Evolutionary conservation across 2,888 invertebrate genomes (phyloP).

Genomic region (Metopia argyrocephala): DNA sequence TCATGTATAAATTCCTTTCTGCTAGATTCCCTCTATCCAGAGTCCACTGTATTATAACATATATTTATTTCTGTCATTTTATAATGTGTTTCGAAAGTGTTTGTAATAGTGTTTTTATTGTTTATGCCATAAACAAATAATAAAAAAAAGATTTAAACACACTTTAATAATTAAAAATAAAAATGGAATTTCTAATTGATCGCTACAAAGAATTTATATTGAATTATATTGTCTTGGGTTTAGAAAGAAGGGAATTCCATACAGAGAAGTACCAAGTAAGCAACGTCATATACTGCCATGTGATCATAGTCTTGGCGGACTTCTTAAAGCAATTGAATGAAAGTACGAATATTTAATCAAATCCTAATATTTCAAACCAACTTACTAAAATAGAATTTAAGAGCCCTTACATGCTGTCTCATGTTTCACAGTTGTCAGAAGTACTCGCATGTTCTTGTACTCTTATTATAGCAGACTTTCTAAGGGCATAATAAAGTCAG

Average conservation of each 20-base stretch:
- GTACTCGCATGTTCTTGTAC: too few relatives aligned
- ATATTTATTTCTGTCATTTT: not conserved
- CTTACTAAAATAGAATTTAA: too few relatives aligned
- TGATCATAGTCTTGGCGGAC: not conserved
- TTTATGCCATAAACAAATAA: conserved; percentile 49
- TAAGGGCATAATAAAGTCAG: too few relatives aligned
- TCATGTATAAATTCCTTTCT: too few relatives aligned
- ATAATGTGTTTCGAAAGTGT: not conserved
- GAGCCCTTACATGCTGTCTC: too few relatives aligned
- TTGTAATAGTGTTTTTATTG: not conserved
- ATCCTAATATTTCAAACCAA: too few relatives aligned
- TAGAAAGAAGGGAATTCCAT: not conserved
- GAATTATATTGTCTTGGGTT: not conserved
- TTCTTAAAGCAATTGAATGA: too few relatives aligned
- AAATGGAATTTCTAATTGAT: conserved; percentile 25
- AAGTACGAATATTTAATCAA: too few relatives aligned
- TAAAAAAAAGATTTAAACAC: conserved; percentile 59
- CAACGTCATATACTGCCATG: not conserved
- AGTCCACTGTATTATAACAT: too few relatives aligned
- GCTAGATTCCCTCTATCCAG: too few relatives aligned
- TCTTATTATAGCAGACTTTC: too few relatives aligned
- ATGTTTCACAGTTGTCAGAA: too few relatives aligned
- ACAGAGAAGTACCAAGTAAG: not conserved
- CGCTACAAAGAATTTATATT: conserved; percentile 13
- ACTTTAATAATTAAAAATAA: conserved; percentile 47